Percentiles rank a stretch among this genome's conserved stretches.
Conservation (phyloP, 2,888 invertebrate species). For the Brachyopa scutellaris region DNA sequence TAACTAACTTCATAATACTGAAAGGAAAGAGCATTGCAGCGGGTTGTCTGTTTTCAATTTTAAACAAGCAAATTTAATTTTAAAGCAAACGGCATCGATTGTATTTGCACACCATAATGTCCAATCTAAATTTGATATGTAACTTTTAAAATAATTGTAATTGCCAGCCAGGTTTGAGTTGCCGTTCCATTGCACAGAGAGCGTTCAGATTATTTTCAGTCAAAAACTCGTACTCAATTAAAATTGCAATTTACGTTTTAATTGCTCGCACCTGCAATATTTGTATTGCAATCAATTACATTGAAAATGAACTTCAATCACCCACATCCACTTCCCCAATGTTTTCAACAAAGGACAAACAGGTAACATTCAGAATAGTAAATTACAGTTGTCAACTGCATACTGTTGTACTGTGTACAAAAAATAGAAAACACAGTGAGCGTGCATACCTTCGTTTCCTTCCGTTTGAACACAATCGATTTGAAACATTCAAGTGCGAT, state of each 20-base stretch:
- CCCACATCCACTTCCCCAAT: too few relatives aligned
- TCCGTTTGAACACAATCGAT: slow-evolving; percentile 2
- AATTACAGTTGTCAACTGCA: slow-evolving; percentile 26
- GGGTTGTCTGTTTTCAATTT: too few relatives aligned
- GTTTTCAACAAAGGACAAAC: too few relatives aligned
- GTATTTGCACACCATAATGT: too few relatives aligned
- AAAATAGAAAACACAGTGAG: too few relatives aligned
- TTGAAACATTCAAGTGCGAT: slow-evolving; percentile 26
- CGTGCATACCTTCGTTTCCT: too few relatives aligned
- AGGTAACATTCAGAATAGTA: slow-evolving; percentile 17
- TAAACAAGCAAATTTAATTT: too few relatives aligned
- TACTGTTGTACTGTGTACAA: too few relatives aligned
- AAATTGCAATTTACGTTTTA: slow-evolving; percentile 32
- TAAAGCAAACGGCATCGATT: too few relatives aligned
- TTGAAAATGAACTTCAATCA: slow-evolving; percentile 18
- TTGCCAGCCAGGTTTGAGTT: not conserved
- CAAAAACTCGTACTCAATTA: slow-evolving; percentile 30
- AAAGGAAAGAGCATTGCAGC: too few relatives aligned
- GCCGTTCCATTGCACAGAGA: slow-evolving; percentile 9
- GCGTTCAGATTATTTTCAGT: slow-evolving; percentile 12
- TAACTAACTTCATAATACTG: too few relatives aligned
- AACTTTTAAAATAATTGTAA: slow-evolving; percentile 4
- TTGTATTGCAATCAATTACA: slow-evolving; percentile 30
- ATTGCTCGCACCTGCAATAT: slow-evolving; percentile 30
- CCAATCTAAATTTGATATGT: too few relatives aligned